Conservation (phyloP, 23 tunicate species). For the Trididemnum clinides region DNA sequence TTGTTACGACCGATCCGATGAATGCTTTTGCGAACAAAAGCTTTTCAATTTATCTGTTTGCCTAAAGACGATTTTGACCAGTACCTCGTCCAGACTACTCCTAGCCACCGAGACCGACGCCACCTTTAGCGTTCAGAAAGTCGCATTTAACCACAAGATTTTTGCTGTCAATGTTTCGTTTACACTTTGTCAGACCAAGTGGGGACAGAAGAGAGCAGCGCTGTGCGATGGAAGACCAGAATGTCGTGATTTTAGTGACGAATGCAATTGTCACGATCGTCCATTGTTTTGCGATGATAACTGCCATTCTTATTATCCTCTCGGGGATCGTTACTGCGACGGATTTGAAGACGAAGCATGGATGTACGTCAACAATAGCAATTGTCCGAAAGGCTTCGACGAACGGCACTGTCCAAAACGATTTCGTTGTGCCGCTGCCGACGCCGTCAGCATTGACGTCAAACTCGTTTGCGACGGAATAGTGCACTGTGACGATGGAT, state of each 20-base stretch:
- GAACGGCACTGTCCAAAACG: background rate
- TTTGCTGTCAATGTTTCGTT: background rate
- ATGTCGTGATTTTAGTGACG: background rate
- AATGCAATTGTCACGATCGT: background rate
- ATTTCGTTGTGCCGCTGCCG: background rate
- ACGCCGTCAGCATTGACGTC: background rate
- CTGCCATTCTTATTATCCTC: background rate
- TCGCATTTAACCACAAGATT: background rate
- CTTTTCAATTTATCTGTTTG: background rate
- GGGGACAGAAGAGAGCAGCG: background rate
- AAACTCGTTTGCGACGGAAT: background rate
- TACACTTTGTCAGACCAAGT: background rate
- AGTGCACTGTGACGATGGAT: background rate
- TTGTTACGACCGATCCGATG: conserved; percentile 38
- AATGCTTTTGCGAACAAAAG: conserved; percentile 19
- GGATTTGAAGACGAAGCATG: conserved; percentile 2
- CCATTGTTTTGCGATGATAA: background rate
- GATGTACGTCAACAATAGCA: background rate
- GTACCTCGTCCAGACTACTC: background rate
- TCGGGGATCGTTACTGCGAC: conserved; percentile 11
- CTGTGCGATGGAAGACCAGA: background rate
- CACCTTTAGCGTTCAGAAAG: background rate
- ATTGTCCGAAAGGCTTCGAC: conserved; percentile 4
- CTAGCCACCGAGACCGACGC: background rate
- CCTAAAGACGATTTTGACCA: background rate